Conservation (phyloP, 1,140 invertebrate genomes). For the Drosophila aff. region DNA sequence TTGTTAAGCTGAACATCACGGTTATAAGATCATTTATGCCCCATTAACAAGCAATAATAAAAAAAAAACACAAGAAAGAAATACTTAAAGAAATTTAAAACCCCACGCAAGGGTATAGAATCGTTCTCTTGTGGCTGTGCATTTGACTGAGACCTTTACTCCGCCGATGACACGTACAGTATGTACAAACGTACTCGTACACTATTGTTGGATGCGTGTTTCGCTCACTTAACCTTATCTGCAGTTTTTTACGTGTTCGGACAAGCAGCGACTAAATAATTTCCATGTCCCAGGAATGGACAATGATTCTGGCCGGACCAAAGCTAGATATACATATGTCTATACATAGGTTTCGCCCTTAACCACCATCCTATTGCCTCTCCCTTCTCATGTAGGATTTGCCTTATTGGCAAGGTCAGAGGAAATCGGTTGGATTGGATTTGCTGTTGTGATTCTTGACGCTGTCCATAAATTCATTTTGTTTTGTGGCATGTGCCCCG, state of each 20-base stretch:
- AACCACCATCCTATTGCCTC: background rate
- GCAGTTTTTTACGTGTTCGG: conserved; percentile 35
- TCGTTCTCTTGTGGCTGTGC: conserved; percentile 20
- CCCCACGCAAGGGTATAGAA: conserved; percentile 22
- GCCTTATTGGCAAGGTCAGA: conserved; percentile 24
- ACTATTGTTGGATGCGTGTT: conserved; percentile 49
- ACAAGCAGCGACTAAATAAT: conserved; percentile 19
- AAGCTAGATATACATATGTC: background rate
- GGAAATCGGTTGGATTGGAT: background rate
- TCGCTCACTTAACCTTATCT: conserved; percentile 21
- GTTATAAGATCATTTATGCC: background rate
- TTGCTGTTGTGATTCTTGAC: conserved; percentile 19
- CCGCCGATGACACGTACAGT: conserved; percentile 50
- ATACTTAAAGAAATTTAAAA: conserved; percentile 9
- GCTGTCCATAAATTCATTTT: conserved; percentile 51
- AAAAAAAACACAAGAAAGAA: background rate
- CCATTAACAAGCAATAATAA: background rate
- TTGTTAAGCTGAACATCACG: background rate
- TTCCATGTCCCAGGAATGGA: conserved; percentile 7
- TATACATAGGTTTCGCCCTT: background rate
- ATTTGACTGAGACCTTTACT: conserved; percentile 38
- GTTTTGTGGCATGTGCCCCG: conserved; percentile 31
- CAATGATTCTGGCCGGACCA: conserved; percentile 1
- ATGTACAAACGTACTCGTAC: conserved; percentile 1
- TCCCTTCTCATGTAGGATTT: background rate